Conservation (phyloP, 1,140 invertebrate genomes). For the Drusus annulatus region DNA sequence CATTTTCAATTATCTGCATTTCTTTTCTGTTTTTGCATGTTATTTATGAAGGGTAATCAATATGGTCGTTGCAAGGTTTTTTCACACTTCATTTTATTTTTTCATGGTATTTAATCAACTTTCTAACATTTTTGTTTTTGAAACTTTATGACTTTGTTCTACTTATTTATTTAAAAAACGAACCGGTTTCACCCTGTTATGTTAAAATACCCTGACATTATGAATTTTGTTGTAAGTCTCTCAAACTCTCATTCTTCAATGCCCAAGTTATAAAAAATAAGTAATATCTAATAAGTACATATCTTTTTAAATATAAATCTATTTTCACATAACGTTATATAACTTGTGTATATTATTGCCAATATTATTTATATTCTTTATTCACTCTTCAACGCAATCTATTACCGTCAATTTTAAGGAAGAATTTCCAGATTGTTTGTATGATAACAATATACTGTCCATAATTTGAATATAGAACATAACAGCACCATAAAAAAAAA, state of each 20-base stretch:
- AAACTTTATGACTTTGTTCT: neutral
- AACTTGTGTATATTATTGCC: neutral
- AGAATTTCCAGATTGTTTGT: no score
- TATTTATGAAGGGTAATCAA: no score
- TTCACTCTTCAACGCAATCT: no score
- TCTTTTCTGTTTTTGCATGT: no score
- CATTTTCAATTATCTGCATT: no score
- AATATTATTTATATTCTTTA: neutral
- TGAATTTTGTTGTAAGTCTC: constrained; percentile 35
- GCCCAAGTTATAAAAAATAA: constrained; percentile 18
- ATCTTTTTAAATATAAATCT: constrained; percentile 43
- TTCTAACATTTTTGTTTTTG: neutral
- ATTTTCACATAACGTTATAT: constrained; percentile 21
- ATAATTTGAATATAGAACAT: no score
- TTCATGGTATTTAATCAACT: neutral
- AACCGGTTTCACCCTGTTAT: no score
- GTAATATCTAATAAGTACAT: constrained; percentile 50
- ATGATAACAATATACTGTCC: no score
- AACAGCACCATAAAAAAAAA: no score
- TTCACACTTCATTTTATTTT: neutral
- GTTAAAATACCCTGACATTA: no score
- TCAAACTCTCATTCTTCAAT: constrained; percentile 8
- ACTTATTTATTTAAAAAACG: neutral
- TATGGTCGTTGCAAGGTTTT: no score
- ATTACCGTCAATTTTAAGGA: no score